A percentile compares a stretch with the other conserved stretches of the same genome.
phyloP scores from a whole-genome alignment of 1,140 invertebrate species.

The Trichonephila clavata region DNA sequence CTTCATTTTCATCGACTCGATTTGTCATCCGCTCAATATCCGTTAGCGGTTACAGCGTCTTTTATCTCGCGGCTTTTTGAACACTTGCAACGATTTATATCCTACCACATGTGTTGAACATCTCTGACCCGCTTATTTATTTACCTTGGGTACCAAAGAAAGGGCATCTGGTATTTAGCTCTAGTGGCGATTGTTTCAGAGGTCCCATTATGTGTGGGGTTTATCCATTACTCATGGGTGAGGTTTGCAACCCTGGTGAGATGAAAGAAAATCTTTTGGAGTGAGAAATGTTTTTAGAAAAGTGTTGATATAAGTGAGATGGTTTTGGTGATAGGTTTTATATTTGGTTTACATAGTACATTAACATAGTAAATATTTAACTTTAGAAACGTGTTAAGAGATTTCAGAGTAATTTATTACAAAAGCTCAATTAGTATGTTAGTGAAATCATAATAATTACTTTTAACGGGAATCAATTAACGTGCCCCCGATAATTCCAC shows the following conservation, averaged over 20 bases:
- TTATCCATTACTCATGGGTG: conserved; percentile 25
- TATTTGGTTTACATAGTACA: too few relatives aligned
- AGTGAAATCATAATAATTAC: too few relatives aligned
- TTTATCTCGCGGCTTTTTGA: conserved; percentile 40
- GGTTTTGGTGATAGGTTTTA: too few relatives aligned
- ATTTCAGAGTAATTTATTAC: too few relatives aligned
- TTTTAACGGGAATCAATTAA: too few relatives aligned
- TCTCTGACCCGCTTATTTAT: conserved; percentile 40
- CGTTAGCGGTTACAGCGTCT: conserved; percentile 19
- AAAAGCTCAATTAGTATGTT: too few relatives aligned
- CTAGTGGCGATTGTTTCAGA: conserved; percentile 17
- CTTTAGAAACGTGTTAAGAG: too few relatives aligned
- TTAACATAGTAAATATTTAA: too few relatives aligned
- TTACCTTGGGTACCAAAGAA: background rate
- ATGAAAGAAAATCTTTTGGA: background rate
- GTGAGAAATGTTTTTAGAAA: background rate
- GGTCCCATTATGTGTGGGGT: background rate
- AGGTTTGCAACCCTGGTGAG: background rate
- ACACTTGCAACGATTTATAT: conserved; percentile 50
- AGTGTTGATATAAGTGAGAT: background rate
- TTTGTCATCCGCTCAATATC: conserved; percentile 46
- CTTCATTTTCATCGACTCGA: conserved; percentile 32
- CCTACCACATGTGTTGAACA: conserved; percentile 47
- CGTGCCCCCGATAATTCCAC: too few relatives aligned
- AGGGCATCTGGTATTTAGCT: conserved; percentile 38